phyloP scores from a whole-genome alignment of 2,888 invertebrate genomes.

The Sicus ferrugineus region DNA sequence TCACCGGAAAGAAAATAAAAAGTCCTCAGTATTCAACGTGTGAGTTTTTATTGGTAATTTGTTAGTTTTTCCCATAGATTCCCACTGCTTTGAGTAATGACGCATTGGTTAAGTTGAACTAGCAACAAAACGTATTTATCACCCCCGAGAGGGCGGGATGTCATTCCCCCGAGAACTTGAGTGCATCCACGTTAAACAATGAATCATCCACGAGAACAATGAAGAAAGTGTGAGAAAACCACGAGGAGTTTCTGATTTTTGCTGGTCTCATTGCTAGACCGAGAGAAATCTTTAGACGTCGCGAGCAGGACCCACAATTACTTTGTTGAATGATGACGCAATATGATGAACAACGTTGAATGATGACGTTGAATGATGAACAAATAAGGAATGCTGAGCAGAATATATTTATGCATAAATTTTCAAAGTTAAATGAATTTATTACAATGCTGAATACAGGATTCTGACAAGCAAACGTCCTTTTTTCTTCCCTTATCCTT shows the following conservation, averaged over 20 bases:
- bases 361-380: too few species aligned
- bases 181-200: neutral
- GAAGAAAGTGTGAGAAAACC: too few species aligned
- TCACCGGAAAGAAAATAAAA: constrained; percentile 61
- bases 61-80: constrained; percentile 19
- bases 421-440: constrained; percentile 4
- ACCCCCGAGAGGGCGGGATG: neutral
- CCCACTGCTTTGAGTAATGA: constrained; percentile 27
- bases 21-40: too few species aligned
- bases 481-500: neutral
- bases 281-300: too few species aligned
- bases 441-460: neutral
- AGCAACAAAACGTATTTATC: neutral
- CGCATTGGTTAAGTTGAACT: neutral
- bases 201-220: too few species aligned
- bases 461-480: neutral
- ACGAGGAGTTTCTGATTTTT: too few species aligned
- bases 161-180: neutral
- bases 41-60: neutral
- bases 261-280: too few species aligned
- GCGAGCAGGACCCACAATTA: too few species aligned
- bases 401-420: too few species aligned
- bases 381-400: too few species aligned
- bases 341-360: too few species aligned
- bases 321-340: too few species aligned